These are phyloP conservation scores for Microctenopoma lineatum DNA, from an alignment of 2,797 vertebrate genomes.

Conservation along the genomic window DNA sequence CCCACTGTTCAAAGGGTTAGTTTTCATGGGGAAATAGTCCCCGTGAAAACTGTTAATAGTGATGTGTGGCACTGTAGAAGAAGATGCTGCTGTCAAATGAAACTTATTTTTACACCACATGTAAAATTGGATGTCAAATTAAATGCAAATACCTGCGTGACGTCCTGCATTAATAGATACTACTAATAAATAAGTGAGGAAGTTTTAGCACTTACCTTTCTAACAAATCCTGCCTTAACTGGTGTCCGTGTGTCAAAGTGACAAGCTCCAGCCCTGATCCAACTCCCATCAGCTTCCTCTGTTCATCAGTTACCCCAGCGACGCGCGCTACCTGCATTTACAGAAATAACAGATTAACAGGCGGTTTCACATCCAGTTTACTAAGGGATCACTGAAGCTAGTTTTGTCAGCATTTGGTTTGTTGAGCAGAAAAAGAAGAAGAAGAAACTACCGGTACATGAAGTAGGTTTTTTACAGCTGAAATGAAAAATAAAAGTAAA, in stretches of 20 bases:
- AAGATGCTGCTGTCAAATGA: neutral
- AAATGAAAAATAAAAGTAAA: too few species aligned
- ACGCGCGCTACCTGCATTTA: slow-evolving; percentile 84
- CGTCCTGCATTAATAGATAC: neutral
- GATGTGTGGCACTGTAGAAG: neutral
- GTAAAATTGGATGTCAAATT: neutral
- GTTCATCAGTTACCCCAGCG: slow-evolving; percentile 82
- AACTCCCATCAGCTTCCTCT: slow-evolving; percentile 87
- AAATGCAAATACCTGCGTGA: slow-evolving; percentile 1
- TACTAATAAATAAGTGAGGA: neutral
- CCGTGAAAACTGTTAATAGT: neutral
- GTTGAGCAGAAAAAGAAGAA: too few species aligned
- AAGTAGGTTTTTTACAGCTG: too few species aligned
- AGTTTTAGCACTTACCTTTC: slow-evolving; percentile 81
- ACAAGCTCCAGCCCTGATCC: slow-evolving; percentile 89
- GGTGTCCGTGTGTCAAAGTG: slow-evolving; percentile 88
- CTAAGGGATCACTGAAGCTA: neutral
- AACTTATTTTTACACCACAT: neutral
- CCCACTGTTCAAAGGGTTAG: too few species aligned
- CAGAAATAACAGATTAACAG: neutral
- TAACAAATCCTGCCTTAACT: slow-evolving; percentile 86
- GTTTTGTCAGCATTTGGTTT: too few species aligned
- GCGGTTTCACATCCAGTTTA: neutral
- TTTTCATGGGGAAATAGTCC: too few species aligned
- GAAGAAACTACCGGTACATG: too few species aligned